Percentiles rank a stretch among this genome's conserved stretches.
phyloP scores from a whole-genome alignment of 1,140 invertebrate genomes.

The Drosophila varians region DNA sequence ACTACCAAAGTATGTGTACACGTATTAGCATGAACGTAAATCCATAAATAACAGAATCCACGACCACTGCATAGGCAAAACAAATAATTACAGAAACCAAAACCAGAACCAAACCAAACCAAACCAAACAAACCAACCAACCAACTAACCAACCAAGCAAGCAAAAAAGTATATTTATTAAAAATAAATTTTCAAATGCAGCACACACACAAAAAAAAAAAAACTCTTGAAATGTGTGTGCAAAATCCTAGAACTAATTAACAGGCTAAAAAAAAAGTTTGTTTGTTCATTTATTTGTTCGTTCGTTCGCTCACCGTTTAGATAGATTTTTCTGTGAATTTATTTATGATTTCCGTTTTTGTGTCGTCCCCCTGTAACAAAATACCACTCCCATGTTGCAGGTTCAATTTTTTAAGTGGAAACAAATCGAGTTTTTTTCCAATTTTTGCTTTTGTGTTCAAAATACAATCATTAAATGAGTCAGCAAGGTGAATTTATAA shows the following conservation, averaged over 20 bases:
- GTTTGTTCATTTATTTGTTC: conserved; percentile 40
- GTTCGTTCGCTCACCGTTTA: conserved; percentile 48
- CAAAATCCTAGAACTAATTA: conserved; percentile 34
- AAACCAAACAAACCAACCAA: conserved; percentile 22
- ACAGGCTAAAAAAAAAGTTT: conserved; percentile 44
- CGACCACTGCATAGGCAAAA: conserved; percentile 33
- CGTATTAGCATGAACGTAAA: conserved; percentile 76
- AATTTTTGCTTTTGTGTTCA: conserved; percentile 50
- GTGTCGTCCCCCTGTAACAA: conserved; percentile 73
- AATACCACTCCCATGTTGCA: conserved; percentile 51
- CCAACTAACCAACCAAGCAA: conserved; percentile 16
- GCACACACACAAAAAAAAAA: conserved; percentile 6
- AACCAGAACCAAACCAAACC: conserved; percentile 33
- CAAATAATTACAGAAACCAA: conserved; percentile 20
- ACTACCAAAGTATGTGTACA: conserved; percentile 82
- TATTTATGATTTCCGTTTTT: conserved; percentile 57
- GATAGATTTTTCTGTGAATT: conserved; percentile 43
- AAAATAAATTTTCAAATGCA: conserved; percentile 17
- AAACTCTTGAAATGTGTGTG: conserved; percentile 12
- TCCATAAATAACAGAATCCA: conserved; percentile 60
- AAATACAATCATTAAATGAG: neutral
- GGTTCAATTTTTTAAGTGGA: conserved; percentile 40
- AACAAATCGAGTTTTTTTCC: conserved; percentile 32
- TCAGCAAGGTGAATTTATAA: conserved; percentile 32
- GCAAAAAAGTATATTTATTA: conserved; percentile 1